Conservation (phyloP, 2,888 invertebrate species). For the Erynnis tages region DNA sequence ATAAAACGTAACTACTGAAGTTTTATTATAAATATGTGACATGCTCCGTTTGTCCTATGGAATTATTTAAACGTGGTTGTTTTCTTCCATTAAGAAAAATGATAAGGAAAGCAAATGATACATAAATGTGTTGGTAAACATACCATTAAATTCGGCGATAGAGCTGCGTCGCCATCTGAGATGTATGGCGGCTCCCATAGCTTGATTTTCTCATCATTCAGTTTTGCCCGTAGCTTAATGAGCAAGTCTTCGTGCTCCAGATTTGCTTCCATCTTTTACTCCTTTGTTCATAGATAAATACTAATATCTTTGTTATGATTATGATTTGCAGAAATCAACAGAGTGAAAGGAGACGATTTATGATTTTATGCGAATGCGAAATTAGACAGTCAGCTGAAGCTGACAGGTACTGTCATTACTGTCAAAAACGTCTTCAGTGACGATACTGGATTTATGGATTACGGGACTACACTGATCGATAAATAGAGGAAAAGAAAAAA, state of each 20-base stretch:
- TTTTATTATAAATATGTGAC: no score
- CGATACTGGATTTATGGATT: no score
- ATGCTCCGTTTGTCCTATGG: no score
- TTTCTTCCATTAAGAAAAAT: no score
- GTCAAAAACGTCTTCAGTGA: no score
- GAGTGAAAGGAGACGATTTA: background rate
- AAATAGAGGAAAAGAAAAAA: no score
- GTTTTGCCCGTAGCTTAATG: constrained; percentile 84
- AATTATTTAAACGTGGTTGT: no score
- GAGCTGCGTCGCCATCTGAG: constrained; percentile 44
- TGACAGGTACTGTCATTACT: background rate
- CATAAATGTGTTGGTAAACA: constrained; percentile 19
- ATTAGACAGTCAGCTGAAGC: background rate
- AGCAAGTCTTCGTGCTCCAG: constrained; percentile 82
- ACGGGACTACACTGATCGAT: no score
- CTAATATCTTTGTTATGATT: no score
- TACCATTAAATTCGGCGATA: constrained; percentile 77
- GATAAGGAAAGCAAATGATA: no score
- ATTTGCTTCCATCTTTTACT: constrained; percentile 55
- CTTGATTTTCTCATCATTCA: constrained; percentile 86
- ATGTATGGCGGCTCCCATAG: constrained; percentile 89
- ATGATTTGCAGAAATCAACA: constrained; percentile 43
- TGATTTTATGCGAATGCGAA: background rate
- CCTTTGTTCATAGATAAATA: no score
- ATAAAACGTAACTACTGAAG: no score